Conservation (phyloP, 2,113 vertebrate genomes). For the Microcebus tavaratra region DNA sequence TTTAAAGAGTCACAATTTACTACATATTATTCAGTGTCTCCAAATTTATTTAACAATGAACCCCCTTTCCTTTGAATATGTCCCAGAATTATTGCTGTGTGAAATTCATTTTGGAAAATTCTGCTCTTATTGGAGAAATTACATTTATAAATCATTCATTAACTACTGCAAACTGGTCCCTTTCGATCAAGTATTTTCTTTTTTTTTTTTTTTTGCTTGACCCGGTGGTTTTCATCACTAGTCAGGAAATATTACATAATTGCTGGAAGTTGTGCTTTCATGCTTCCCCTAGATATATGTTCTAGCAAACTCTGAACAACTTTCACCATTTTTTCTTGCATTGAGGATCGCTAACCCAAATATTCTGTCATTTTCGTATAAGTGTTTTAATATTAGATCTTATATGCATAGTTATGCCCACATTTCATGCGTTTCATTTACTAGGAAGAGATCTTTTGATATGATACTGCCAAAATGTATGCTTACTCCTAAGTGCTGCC, state of each 20-base stretch:
- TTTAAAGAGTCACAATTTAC: background rate
- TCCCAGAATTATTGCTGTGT: background rate
- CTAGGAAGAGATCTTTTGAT: background rate
- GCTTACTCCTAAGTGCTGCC: background rate
- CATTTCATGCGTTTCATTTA: background rate
- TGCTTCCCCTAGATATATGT: background rate
- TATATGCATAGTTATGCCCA: background rate
- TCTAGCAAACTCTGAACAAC: background rate
- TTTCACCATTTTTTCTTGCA: background rate
- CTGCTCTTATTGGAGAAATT: background rate
- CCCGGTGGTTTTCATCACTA: no score
- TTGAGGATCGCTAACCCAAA: background rate
- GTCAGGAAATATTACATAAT: background rate
- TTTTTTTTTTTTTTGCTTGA: background rate
- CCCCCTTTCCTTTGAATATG: background rate
- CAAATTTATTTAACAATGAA: background rate
- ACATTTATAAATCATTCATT: background rate
- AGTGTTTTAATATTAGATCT: background rate
- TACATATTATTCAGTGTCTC: background rate
- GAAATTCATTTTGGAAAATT: slow-evolving; percentile 11
- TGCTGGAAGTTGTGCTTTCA: background rate
- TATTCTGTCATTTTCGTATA: background rate
- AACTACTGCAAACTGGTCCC: background rate
- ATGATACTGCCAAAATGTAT: background rate
- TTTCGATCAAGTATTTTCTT: background rate